These are phyloP conservation scores for Arctia plantaginis DNA, from an alignment of 2,888 invertebrate species.

Conservation along the genomic window DNA sequence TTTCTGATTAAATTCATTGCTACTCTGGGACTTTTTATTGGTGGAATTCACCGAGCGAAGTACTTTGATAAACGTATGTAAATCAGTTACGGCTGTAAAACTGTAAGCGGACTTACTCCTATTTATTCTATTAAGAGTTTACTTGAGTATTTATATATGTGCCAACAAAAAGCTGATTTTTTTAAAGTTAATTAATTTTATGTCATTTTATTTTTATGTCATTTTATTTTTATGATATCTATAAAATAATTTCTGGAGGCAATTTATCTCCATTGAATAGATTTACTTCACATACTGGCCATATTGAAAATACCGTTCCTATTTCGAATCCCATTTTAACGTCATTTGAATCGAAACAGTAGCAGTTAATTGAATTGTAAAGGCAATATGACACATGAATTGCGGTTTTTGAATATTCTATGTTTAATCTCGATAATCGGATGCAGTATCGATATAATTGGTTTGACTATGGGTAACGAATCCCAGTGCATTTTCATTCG, in stretches of 20 bases:
- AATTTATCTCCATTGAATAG: not conserved
- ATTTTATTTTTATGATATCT: too few species aligned
- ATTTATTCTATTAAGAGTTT: not conserved
- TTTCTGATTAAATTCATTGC: not conserved
- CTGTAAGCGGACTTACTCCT: not conserved
- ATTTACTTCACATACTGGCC: not conserved
- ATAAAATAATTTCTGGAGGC: not conserved
- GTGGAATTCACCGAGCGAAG: not conserved
- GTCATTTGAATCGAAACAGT: not conserved
- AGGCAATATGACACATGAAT: constrained; percentile 15
- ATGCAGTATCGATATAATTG: constrained; percentile 28
- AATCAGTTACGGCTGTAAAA: not conserved
- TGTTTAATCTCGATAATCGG: constrained; percentile 34
- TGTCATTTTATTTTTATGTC: too few species aligned
- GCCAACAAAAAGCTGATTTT: too few species aligned
- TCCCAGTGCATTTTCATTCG: not conserved
- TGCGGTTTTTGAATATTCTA: constrained; percentile 29
- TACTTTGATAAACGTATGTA: constrained; percentile 2
- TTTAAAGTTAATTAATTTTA: too few species aligned
- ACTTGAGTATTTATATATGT: not conserved
- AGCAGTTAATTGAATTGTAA: constrained; percentile 26
- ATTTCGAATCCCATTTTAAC: constrained; percentile 4
- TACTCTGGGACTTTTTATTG: not conserved
- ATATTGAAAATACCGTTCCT: not conserved
- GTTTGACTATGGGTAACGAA: constrained; percentile 19